Conservation (phyloP, 2,888 invertebrate genomes). For the Amblyteles armatorius region DNA sequence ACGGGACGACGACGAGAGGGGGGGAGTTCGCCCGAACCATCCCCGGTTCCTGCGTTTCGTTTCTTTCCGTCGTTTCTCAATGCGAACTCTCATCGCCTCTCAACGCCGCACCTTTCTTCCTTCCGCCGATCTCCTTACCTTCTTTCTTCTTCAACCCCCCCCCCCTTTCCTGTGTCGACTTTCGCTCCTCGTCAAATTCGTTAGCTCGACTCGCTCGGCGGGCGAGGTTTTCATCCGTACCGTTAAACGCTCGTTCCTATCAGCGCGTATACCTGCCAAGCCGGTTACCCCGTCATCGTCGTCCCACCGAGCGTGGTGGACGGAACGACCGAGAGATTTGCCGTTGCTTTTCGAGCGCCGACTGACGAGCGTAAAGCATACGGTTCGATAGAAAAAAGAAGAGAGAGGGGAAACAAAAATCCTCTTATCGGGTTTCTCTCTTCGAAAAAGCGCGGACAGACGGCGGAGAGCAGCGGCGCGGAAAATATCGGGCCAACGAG, state of each 20-base stretch:
- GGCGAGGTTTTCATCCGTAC: conserved; percentile 44
- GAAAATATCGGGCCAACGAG: background rate
- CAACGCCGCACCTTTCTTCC: background rate
- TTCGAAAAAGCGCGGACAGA: background rate
- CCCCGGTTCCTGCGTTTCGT: conserved; percentile 3
- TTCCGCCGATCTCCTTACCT: conserved; percentile 9
- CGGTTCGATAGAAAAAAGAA: background rate
- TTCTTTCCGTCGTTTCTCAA: conserved; percentile 23
- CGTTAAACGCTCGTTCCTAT: conserved; percentile 40
- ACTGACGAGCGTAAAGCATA: conserved; percentile 24
- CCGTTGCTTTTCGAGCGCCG: conserved; percentile 5
- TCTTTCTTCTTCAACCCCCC: background rate
- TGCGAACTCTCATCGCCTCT: conserved; percentile 16
- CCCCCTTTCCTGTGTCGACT: background rate
- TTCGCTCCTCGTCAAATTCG: conserved; percentile 51
- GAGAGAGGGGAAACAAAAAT: no score
- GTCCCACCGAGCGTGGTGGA: background rate
- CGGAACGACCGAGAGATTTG: conserved; percentile 13
- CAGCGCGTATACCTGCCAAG: conserved; percentile 8
- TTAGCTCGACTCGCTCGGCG: conserved; percentile 41
- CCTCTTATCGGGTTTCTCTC: background rate
- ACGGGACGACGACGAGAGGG: conserved; percentile 8
- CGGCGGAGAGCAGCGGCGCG: background rate
- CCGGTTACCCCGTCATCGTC: conserved; percentile 28
- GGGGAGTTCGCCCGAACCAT: background rate